Conservation (phyloP, 2,113 vertebrate genomes). For the Neodontobutis hainanensis region DNA sequence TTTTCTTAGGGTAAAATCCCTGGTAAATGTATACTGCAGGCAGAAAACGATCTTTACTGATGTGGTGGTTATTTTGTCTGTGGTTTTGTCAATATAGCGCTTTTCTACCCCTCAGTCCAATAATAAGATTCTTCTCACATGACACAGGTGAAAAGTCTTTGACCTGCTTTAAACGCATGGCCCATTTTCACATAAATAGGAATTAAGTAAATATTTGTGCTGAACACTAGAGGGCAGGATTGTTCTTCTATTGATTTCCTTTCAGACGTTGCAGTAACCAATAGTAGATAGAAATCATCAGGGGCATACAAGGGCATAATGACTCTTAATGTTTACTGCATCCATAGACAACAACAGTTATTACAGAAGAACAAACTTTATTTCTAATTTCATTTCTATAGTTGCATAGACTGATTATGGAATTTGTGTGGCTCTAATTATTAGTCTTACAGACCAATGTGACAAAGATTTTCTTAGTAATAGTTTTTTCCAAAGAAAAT, state of each 20-base stretch:
- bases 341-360: too few species aligned
- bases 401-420: too few species aligned
- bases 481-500: too few species aligned
- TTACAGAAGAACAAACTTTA: too few species aligned
- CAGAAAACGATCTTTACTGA: slow-evolving; percentile 44
- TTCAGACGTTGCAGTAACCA: not conserved
- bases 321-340: too few species aligned
- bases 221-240: slow-evolving; percentile 57
- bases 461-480: too few species aligned
- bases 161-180: slow-evolving; percentile 29
- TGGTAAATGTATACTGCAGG: slow-evolving; percentile 42
- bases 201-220: not conserved
- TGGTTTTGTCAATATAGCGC: slow-evolving; percentile 47
- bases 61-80: slow-evolving; percentile 51
- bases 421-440: too few species aligned
- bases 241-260: slow-evolving; percentile 24
- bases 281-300: too few species aligned
- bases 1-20: slow-evolving; percentile 59
- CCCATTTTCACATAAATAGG: not conserved
- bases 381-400: too few species aligned
- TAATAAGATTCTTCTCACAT: slow-evolving; percentile 36
- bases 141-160: slow-evolving; percentile 36
- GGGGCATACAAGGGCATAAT: too few species aligned
- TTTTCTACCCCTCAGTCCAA: slow-evolving; percentile 31
- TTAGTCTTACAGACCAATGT: too few species aligned